Conservation (phyloP, 2,113 vertebrate genomes). For the Trematocara marginatum region DNA sequence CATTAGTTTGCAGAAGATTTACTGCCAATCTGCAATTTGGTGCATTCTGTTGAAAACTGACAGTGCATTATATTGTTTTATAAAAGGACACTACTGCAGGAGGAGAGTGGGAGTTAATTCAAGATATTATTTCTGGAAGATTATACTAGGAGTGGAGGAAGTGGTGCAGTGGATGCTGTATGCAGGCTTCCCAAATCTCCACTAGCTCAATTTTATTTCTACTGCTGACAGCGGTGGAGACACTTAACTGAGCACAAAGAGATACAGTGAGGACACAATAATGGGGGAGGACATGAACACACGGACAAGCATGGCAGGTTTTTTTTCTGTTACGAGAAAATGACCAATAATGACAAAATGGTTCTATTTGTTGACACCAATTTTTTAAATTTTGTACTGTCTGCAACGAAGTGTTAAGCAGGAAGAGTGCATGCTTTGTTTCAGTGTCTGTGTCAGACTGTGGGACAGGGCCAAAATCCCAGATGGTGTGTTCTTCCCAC, state of each 20-base stretch:
- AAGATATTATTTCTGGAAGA: conserved; percentile 28
- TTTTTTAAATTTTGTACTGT: not conserved
- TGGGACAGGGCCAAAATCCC: conserved; percentile 29
- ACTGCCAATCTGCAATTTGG: not conserved
- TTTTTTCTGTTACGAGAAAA: not conserved
- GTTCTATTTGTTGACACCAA: not conserved
- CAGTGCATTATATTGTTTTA: not conserved
- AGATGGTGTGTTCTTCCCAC: conserved; percentile 58
- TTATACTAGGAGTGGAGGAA: conserved; percentile 1
- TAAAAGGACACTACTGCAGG: not conserved
- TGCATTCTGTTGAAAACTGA: conserved; percentile 20
- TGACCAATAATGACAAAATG: not conserved
- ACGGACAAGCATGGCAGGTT: not conserved
- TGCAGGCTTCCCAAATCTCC: conserved; percentile 8
- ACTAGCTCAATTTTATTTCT: not conserved
- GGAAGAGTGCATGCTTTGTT: conserved; percentile 9
- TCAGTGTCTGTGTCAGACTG: conserved; percentile 20
- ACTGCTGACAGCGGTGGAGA: conserved; percentile 7
- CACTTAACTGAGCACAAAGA: not conserved
- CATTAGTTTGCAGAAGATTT: not conserved
- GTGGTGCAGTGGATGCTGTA: conserved; percentile 18
- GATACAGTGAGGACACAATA: not conserved
- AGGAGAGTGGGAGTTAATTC: conserved; percentile 17
- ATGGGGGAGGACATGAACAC: not conserved
- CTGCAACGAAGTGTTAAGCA: not conserved